These are phyloP conservation scores for Lamprologus tigripictilis DNA, from an alignment of 2,113 vertebrate genomes.

Conservation along the genomic window DNA sequence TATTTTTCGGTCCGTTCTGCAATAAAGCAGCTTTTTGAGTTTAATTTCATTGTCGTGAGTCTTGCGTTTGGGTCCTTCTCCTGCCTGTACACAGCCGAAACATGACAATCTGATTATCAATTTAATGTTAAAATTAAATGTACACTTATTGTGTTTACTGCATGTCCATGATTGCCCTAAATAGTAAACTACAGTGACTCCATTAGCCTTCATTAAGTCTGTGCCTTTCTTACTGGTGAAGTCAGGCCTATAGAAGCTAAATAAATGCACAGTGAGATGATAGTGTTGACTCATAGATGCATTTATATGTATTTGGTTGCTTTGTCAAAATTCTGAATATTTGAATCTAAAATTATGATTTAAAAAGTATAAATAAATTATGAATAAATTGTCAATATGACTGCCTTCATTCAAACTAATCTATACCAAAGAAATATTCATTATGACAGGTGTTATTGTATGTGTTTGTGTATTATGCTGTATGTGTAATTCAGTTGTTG, in stretches of 20 bases:
- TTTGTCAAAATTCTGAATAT: not conserved
- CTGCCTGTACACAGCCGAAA: too few species aligned
- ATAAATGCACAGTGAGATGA: not conserved
- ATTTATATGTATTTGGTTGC: not conserved
- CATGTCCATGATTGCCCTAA: fast-evolving
- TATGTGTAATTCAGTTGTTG: not conserved
- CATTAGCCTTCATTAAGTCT: not conserved
- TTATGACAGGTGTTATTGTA: not conserved
- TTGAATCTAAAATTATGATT: not conserved
- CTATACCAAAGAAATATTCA: not conserved
- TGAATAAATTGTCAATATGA: not conserved
- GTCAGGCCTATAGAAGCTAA: not conserved
- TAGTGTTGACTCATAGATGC: not conserved
- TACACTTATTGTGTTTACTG: not conserved
- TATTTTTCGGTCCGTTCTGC: too few species aligned
- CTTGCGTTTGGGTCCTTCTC: too few species aligned
- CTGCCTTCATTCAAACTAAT: not conserved
- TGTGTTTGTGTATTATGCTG: not conserved
- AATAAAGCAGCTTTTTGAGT: too few species aligned
- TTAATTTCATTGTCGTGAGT: too few species aligned
- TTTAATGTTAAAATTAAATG: not conserved
- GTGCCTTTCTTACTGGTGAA: not conserved
- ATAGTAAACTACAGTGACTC: not conserved
- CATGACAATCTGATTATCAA: not conserved
- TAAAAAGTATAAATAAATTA: not conserved